Evolutionary conservation across 2,888 invertebrate species (phyloP).

Genomic region (Macrosoma leucophasiata): DNA sequence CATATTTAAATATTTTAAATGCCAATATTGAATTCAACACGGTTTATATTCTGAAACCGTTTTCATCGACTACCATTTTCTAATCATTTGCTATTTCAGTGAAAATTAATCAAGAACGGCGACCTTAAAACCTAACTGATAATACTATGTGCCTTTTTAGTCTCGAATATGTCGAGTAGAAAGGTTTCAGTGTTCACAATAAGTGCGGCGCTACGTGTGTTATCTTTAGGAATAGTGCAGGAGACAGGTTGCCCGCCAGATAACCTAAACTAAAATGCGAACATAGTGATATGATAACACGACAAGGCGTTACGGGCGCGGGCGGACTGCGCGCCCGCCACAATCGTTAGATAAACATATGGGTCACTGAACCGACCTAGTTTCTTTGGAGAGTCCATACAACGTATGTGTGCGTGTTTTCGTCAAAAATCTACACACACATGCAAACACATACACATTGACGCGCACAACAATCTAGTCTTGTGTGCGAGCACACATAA

Average conservation of each 20-base stretch:
- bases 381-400: slow-evolving; percentile 48
- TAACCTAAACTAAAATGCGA: slow-evolving; percentile 68
- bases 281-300: slow-evolving; percentile 55
- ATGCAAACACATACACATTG: slow-evolving; percentile 33
- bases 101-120: too few species aligned
- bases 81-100: too few species aligned
- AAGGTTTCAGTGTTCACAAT: slow-evolving; percentile 17
- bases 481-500: slow-evolving; percentile 15
- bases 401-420: slow-evolving; percentile 49
- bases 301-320: slow-evolving; percentile 37
- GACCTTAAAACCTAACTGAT: too few species aligned
- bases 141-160: too few species aligned
- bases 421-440: slow-evolving; percentile 49
- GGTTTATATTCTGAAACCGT: too few species aligned
- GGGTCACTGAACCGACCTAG: slow-evolving; percentile 75
- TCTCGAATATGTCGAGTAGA: too few species aligned
- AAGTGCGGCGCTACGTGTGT: slow-evolving; percentile 4
- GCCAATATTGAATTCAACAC: too few species aligned
- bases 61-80: too few species aligned
- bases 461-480: slow-evolving; percentile 35
- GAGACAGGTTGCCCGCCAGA: slow-evolving; percentile 66
- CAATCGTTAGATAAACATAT: slow-evolving; percentile 74
- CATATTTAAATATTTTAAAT: too few species aligned
- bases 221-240: slow-evolving; percentile 38
- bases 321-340: slow-evolving; percentile 52